Conservation (phyloP, 2,113 vertebrate genomes). For the Ptychochromis oligacanthus region DNA sequence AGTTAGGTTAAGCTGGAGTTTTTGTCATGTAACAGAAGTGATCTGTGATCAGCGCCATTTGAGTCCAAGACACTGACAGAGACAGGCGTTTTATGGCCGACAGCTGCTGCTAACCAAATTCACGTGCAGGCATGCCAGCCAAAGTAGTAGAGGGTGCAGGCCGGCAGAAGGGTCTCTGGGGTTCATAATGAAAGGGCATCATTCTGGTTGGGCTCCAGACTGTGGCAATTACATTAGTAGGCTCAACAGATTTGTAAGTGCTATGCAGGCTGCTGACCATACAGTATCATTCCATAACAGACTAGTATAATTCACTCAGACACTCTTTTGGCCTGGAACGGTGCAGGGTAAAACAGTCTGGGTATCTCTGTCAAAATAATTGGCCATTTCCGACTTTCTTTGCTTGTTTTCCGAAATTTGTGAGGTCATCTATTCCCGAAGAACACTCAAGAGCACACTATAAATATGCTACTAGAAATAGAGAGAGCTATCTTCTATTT, state of each 20-base stretch:
- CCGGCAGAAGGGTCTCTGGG: conserved; percentile 4
- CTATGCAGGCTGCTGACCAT: conserved; percentile 14
- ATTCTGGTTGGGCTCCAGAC: conserved; percentile 46
- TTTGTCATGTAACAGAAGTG: not conserved
- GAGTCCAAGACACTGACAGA: conserved; percentile 45
- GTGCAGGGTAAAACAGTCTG: not conserved
- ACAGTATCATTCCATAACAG: conserved; percentile 7
- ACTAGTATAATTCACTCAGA: not conserved
- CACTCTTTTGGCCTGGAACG: conserved; percentile 4
- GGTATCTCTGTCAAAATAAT: not conserved
- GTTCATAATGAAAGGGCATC: conserved; percentile 47
- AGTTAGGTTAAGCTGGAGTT: not conserved
- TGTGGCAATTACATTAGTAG: conserved; percentile 26
- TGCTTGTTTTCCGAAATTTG: conserved; percentile 10
- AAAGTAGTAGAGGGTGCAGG: not conserved
- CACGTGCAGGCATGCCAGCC: conserved; percentile 32
- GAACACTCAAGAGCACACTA: conserved; percentile 27
- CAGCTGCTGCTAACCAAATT: conserved; percentile 61
- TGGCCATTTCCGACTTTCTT: not conserved
- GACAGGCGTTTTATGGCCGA: conserved; percentile 47
- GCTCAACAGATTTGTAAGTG: conserved; percentile 14
- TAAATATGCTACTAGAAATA: conserved; percentile 53
- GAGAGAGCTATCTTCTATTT: conserved; percentile 19
- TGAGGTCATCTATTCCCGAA: conserved; percentile 30
- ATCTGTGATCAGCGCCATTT: conserved; percentile 50